phyloP scores from a whole-genome alignment of 2,113 vertebrate species.

The Platycercus adscitus region DNA sequence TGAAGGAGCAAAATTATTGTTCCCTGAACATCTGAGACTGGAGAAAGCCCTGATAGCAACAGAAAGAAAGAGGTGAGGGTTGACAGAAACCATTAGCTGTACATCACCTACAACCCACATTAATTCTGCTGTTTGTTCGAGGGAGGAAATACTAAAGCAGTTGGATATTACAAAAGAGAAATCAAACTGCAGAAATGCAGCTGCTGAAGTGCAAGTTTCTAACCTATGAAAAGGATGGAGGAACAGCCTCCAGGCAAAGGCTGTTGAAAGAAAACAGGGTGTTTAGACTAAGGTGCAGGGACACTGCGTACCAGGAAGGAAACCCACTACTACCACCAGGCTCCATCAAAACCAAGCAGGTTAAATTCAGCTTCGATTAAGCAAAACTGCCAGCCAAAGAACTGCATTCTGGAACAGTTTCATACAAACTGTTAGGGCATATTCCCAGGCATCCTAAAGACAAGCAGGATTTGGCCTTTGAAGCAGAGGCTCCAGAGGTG shows the following conservation, averaged over 20 bases:
- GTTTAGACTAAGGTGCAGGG: not conserved
- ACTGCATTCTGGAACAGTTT: not conserved
- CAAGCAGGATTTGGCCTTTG: not conserved
- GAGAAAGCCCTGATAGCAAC: not conserved
- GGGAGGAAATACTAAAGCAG: not conserved
- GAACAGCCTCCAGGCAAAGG: not conserved
- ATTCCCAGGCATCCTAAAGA: not conserved
- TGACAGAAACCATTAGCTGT: not conserved
- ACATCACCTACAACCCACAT: not conserved
- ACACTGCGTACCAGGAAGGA: not conserved
- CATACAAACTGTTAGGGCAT: too few relatives aligned
- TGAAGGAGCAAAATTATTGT: not conserved
- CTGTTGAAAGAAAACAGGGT: not conserved
- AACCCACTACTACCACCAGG: not conserved
- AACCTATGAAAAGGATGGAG: not conserved
- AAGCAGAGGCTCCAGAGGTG: not conserved
- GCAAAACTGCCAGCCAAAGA: not conserved
- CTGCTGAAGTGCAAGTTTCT: not conserved
- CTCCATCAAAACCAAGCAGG: not conserved
- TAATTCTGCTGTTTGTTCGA: not conserved
- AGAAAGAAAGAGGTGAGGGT: not conserved
- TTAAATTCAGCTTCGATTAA: not conserved
- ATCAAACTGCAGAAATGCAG: accelerated
- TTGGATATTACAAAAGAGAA: too few relatives aligned
- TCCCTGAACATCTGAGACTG: not conserved